These are phyloP conservation scores for Eupelmus urozonus DNA, from an alignment of 2,888 invertebrate species.

Conservation along the genomic window DNA sequence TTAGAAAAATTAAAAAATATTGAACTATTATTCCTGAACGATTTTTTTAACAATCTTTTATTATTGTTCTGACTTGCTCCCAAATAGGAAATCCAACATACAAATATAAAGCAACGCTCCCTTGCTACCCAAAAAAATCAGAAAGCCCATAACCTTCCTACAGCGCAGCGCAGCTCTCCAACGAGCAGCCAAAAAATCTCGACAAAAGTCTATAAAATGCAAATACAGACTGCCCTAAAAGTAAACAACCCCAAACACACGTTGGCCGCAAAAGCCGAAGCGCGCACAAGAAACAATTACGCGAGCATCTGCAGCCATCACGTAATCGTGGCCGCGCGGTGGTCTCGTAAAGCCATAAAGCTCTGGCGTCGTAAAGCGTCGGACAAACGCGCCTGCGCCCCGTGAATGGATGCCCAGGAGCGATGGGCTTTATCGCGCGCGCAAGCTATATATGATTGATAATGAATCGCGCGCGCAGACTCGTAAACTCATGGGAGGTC, in stretches of 20 bases:
- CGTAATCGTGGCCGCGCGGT: slow-evolving; percentile 64
- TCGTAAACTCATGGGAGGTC: slow-evolving; percentile 67
- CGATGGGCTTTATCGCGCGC: slow-evolving; percentile 20
- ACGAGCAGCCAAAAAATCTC: too few species aligned
- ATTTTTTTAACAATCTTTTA: too few species aligned
- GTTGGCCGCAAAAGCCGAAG: not conserved
- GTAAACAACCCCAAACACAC: not conserved
- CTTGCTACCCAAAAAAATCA: too few species aligned
- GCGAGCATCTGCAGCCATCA: slow-evolving; percentile 68
- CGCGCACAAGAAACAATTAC: slow-evolving; percentile 60
- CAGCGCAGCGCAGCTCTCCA: too few species aligned
- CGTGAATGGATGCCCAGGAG: not conserved
- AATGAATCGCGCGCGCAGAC: slow-evolving; percentile 62
- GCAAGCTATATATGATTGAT: slow-evolving; percentile 64
- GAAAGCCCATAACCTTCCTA: too few species aligned
- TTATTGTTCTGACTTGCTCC: too few species aligned
- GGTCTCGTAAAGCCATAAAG: slow-evolving; percentile 63
- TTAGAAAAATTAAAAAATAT: too few species aligned
- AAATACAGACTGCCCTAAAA: not conserved
- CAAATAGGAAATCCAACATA: too few species aligned
- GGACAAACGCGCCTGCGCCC: slow-evolving; percentile 49
- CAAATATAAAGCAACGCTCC: too few species aligned
- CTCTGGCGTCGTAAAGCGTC: slow-evolving; percentile 60
- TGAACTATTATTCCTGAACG: too few species aligned
- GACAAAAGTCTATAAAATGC: slow-evolving; percentile 12